phyloP scores from a whole-genome alignment of 2,113 vertebrate species.

The Brachypteracias leptosomus region DNA sequence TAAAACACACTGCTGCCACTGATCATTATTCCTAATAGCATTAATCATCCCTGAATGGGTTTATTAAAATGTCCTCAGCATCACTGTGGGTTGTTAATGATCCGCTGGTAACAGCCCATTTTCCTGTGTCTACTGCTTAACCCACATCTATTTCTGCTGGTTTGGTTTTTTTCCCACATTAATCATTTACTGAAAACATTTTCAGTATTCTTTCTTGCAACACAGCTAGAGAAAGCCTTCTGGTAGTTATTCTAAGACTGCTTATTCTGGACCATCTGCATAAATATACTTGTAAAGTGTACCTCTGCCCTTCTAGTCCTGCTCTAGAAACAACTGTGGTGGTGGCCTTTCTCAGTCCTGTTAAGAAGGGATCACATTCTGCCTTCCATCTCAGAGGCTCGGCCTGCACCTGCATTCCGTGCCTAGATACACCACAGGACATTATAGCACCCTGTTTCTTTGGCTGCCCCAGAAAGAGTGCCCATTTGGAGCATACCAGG shows the following conservation, averaged over 20 bases:
- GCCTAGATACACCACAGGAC: not conserved
- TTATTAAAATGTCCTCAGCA: slow-evolving; percentile 19
- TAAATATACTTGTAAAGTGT: not conserved
- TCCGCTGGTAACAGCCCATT: not conserved
- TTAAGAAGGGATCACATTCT: not conserved
- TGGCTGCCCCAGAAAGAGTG: fast-evolving
- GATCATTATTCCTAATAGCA: slow-evolving; percentile 20
- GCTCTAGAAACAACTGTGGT: fast-evolving
- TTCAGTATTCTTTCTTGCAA: not conserved
- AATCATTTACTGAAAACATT: not conserved
- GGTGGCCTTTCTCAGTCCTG: not conserved
- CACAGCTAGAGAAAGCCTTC: not conserved
- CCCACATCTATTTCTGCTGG: not conserved
- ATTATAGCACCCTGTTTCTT: not conserved
- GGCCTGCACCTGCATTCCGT: fast-evolving
- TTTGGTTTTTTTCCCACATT: not conserved
- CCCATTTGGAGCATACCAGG: not conserved
- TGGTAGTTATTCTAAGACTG: not conserved
- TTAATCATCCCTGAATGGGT: slow-evolving; percentile 7
- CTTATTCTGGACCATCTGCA: not conserved
- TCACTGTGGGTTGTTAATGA: not conserved
- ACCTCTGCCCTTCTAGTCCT: not conserved
- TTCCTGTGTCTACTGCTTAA: not conserved
- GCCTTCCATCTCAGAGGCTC: not conserved
- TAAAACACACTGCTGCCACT: not conserved